Conservation (phyloP, 2,113 vertebrate species). For the Paracyprichromis sp. region DNA sequence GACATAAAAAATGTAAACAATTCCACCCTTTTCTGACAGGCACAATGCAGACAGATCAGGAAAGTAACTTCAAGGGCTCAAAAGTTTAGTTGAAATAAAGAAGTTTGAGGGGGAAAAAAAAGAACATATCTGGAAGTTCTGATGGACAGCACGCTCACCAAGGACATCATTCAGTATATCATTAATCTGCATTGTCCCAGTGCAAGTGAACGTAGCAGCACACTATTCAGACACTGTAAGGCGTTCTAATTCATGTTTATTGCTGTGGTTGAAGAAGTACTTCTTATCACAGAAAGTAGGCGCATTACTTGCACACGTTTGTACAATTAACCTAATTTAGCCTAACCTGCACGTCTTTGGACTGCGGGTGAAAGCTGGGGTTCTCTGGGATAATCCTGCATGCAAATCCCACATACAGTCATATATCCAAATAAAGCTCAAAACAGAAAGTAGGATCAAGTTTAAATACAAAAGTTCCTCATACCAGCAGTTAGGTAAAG, state of each 20-base stretch:
- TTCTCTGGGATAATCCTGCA: background rate
- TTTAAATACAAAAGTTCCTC: background rate
- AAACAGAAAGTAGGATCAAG: background rate
- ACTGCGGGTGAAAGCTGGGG: background rate
- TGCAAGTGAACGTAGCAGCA: background rate
- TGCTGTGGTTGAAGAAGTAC: background rate
- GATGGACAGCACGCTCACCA: background rate
- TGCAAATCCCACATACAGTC: background rate
- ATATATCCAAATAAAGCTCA: background rate
- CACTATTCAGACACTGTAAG: background rate
- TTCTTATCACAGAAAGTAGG: background rate
- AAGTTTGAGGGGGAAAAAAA: accelerated
- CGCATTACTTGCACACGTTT: background rate
- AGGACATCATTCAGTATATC: background rate
- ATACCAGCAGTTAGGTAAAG: background rate
- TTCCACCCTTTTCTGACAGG: background rate
- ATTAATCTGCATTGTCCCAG: background rate
- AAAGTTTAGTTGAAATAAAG: background rate
- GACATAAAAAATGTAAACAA: background rate
- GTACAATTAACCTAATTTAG: background rate
- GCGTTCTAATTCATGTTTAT: background rate
- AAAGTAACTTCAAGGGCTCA: background rate
- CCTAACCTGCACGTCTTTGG: background rate
- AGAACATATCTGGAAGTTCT: accelerated
- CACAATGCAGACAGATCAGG: background rate